Evolutionary conservation across 2,113 vertebrate genomes (phyloP).

Genomic region (Ictalurus furcatus): DNA sequence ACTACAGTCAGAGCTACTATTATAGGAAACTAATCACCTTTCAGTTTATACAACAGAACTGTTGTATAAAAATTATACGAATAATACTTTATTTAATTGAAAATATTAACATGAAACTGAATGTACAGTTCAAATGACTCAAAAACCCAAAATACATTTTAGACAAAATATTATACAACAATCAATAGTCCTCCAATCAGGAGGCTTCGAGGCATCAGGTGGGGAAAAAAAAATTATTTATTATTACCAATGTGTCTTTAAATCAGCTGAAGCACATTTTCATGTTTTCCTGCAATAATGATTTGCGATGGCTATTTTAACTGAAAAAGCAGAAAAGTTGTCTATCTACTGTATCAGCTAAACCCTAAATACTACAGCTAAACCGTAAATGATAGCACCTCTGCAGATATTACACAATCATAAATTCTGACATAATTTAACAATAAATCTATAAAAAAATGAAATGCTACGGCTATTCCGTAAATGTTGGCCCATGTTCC

Average conservation of each 20-base stretch:
- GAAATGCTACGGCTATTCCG: neutral
- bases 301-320: neutral
- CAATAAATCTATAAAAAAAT: neutral
- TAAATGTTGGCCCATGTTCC: neutral
- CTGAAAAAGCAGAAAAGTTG: neutral
- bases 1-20: neutral
- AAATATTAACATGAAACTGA: neutral
- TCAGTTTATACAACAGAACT: neutral
- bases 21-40: neutral
- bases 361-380: neutral
- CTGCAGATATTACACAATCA: neutral
- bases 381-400: neutral
- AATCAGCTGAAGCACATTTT: neutral
- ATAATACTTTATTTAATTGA: neutral
- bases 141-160: neutral
- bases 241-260: neutral
- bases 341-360: neutral
- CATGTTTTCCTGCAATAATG: neutral
- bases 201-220: neutral
- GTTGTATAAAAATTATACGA: neutral
- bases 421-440: neutral
- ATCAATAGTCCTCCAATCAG: neutral
- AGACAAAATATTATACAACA: slow-evolving; percentile 5
- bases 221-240: neutral
- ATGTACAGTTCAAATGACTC: neutral